phyloP scores from a whole-genome alignment of 92 coral and sea anemone species.

The Bergia puertoricense region DNA sequence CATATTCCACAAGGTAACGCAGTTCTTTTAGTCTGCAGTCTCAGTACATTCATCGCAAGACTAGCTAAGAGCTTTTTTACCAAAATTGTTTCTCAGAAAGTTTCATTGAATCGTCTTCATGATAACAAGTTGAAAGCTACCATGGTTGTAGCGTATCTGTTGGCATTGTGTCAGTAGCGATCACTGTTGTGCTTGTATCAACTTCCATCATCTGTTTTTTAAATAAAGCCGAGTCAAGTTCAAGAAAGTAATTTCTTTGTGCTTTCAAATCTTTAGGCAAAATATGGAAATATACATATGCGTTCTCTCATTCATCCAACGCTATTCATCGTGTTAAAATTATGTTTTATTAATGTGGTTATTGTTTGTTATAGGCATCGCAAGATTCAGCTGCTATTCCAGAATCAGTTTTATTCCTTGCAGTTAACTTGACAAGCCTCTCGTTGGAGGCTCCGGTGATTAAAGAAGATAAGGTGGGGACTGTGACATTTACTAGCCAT shows the following conservation, averaged over 20 bases:
- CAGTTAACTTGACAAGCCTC: slow-evolving; percentile 79
- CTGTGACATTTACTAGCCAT: not conserved
- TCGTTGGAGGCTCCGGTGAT: slow-evolving; percentile 60
- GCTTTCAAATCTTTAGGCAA: not conserved
- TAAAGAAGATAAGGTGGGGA: slow-evolving; percentile 47
- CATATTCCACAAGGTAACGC: slow-evolving; percentile 80
- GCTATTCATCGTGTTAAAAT: not conserved
- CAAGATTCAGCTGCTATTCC: slow-evolving; percentile 71
- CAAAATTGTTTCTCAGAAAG: not conserved
- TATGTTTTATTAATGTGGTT: not conserved
- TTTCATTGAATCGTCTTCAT: no score
- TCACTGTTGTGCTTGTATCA: not conserved
- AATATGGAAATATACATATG: no score
- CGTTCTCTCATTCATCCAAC: not conserved
- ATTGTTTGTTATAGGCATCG: slow-evolving; percentile 60
- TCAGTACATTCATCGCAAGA: not conserved
- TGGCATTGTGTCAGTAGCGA: not conserved
- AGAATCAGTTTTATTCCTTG: slow-evolving; percentile 67
- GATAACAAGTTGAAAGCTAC: no score
- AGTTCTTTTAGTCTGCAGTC: not conserved
- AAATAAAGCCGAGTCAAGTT: no score
- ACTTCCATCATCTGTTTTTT: not conserved
- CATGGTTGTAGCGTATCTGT: no score
- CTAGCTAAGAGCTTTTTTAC: not conserved
- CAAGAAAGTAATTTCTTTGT: not conserved